Evolutionary conservation across 2,113 vertebrate species (phyloP).

Genomic region (Apaloderma vittatum): DNA sequence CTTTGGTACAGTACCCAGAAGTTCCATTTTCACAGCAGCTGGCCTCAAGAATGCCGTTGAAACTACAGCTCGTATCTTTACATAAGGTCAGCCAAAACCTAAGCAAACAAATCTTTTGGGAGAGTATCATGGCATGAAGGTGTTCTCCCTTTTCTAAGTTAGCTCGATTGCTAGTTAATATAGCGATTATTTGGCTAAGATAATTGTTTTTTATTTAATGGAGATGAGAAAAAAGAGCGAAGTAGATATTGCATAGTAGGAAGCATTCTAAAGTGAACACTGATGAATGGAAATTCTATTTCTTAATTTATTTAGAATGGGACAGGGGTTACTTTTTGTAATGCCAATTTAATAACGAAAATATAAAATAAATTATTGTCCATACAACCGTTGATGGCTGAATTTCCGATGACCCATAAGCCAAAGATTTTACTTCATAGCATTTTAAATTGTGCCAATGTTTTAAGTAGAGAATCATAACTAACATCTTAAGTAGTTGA

Average conservation of each 20-base stretch:
- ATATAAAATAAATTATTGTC: not conserved
- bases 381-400: not conserved
- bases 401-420: not conserved
- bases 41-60: not conserved
- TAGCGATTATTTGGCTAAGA: not conserved
- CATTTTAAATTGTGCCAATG: not conserved
- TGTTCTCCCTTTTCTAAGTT: not conserved
- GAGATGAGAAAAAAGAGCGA: not conserved
- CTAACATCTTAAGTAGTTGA: not conserved
- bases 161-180: accelerated
- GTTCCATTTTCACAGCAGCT: not conserved
- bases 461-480: not conserved
- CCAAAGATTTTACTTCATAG: not conserved
- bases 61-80: not conserved
- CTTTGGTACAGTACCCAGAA: not conserved
- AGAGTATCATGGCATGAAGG: not conserved
- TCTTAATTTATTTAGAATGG: not conserved
- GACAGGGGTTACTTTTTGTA: not conserved
- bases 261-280: not conserved
- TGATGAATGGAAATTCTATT: not conserved
- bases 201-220: not conserved
- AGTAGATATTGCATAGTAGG: not conserved
- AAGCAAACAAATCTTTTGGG: not conserved
- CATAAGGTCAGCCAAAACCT: not conserved
- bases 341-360: not conserved